Percentiles rank a stretch among this genome's conserved stretches.
Conservation (phyloP, 2,888 invertebrate genomes). For the Chrysomela aeneicollis region DNA sequence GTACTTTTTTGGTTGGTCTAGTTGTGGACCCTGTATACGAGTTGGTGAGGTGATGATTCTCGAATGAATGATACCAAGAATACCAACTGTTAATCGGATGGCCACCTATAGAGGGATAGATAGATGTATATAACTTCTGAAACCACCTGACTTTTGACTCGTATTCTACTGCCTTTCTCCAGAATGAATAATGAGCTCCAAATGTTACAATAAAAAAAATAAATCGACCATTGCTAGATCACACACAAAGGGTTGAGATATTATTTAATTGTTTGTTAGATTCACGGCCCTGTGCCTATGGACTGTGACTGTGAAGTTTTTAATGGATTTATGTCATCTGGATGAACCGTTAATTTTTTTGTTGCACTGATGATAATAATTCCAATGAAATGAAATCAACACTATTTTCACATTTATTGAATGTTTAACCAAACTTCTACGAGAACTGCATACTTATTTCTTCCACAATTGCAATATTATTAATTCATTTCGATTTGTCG, state of each 20-base stretch:
- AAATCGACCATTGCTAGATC: constrained; percentile 27
- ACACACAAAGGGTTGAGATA: constrained; percentile 33
- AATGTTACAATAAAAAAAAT: constrained; percentile 27
- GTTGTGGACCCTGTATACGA: no score
- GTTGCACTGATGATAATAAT: background rate
- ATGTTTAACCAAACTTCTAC: no score
- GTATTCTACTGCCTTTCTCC: background rate
- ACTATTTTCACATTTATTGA: background rate
- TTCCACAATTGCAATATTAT: no score
- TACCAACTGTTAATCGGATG: constrained; percentile 19
- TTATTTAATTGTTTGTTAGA: constrained; percentile 22
- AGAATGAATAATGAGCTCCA: constrained; percentile 7
- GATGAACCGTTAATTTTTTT: constrained; percentile 31
- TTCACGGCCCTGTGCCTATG: constrained; percentile 5
- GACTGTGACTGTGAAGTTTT: constrained; percentile 13
- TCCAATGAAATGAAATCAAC: background rate
- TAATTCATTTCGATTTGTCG: no score
- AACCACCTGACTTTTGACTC: constrained; percentile 25
- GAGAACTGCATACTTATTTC: no score
- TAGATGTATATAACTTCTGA: no score
- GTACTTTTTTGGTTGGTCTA: no score
- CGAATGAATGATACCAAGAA: background rate
- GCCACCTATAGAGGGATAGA: constrained; percentile 25
- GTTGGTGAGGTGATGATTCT: no score
- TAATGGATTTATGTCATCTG: constrained; percentile 44